phyloP scores from a whole-genome alignment of 2,888 invertebrate species.

The Philaethria dido region DNA sequence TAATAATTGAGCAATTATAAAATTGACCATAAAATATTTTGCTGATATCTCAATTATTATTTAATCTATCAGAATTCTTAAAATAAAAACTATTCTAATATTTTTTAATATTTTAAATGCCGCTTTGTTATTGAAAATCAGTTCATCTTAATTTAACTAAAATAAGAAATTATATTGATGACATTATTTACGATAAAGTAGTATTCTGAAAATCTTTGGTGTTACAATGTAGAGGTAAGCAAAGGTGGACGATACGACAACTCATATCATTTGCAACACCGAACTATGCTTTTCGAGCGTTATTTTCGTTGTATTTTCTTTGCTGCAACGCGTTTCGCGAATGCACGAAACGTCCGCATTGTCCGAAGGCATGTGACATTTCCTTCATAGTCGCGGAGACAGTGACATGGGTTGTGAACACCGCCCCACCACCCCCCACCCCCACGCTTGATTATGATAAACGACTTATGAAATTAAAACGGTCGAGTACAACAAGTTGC shows the following conservation, averaged over 20 bases:
- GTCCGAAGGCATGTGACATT: constrained; percentile 77
- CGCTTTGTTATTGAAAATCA: no score
- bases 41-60: no score
- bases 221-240: constrained; percentile 21
- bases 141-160: no score
- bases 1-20: no score
- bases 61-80: no score
- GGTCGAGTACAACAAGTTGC: constrained; percentile 80
- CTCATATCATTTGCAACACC: constrained; percentile 33
- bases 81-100: no score
- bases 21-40: no score
- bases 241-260: constrained; percentile 34
- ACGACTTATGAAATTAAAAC: constrained; percentile 84
- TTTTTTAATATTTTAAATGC: no score
- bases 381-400: constrained; percentile 69
- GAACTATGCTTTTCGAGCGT: constrained; percentile 31
- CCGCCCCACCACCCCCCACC: constrained; percentile 47
- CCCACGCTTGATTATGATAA: constrained; percentile 80
- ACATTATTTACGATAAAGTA: constrained; percentile 15
- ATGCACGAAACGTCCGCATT: constrained; percentile 64
- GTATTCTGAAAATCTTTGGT: constrained; percentile 23
- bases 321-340: constrained; percentile 45
- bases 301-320: constrained; percentile 39
- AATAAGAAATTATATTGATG: no score
- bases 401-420: constrained; percentile 77